These are phyloP conservation scores for Notolepis coatsorum DNA, from an alignment of 2,797 vertebrate genomes.

Conservation along the genomic window DNA sequence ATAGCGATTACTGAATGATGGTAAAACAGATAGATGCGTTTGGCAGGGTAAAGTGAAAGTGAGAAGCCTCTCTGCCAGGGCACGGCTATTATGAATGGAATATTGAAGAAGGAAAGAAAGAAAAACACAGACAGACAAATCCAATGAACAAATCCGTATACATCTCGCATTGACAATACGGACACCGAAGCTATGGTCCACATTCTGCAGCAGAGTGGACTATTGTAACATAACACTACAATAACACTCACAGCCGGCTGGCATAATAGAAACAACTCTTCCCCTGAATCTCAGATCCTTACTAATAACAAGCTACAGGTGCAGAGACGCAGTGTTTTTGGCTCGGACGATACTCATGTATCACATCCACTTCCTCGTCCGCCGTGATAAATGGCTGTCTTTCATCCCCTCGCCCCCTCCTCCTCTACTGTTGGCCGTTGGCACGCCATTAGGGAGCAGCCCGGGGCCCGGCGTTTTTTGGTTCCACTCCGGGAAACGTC, in stretches of 20 bases:
- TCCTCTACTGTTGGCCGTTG: slow-evolving; percentile 51
- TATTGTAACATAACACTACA: slow-evolving; percentile 36
- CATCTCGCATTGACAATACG: slow-evolving; percentile 16
- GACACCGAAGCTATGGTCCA: slow-evolving; percentile 16
- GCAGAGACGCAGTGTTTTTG: slow-evolving; percentile 56
- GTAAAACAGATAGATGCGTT: neutral
- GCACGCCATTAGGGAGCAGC: slow-evolving; percentile 56
- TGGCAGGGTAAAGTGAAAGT: neutral
- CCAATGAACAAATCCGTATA: neutral
- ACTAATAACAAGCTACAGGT: slow-evolving; percentile 65
- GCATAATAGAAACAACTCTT: slow-evolving; percentile 33
- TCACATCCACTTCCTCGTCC: slow-evolving; percentile 59
- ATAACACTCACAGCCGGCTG: slow-evolving; percentile 26
- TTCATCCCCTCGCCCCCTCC: slow-evolving; percentile 59
- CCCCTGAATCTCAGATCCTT: slow-evolving; percentile 36
- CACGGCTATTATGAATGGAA: neutral
- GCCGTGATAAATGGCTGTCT: slow-evolving; percentile 65
- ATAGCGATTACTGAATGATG: neutral
- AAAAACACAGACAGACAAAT: neutral
- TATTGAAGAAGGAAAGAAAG: neutral
- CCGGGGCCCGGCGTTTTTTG: slow-evolving; percentile 55
- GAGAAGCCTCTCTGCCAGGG: neutral
- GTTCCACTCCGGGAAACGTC: slow-evolving; percentile 59
- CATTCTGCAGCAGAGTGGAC: slow-evolving; percentile 17
- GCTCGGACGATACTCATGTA: slow-evolving; percentile 43